Base-by-base conservation (phyloP, 2,113 vertebrate species). In the Apaloderma vittatum region DNA sequence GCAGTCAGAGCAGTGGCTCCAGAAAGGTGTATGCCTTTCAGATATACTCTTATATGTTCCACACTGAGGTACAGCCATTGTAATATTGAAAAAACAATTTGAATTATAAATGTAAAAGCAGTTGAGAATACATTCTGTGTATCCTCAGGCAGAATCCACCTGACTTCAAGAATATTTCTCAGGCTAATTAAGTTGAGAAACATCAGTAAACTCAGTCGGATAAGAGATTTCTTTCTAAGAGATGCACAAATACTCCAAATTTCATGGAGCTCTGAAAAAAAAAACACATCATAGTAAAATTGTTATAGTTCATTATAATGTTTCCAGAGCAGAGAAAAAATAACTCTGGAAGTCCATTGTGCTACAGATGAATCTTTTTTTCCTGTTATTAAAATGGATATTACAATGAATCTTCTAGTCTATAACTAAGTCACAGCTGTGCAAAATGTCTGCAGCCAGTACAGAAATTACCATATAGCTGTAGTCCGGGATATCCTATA, bases 261-360 rank as follows among this genome's bases (percentile, higher is more conserved):
- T 55, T 88, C 26, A 70, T 8, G 9, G 20, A 86, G 10, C 34
- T 71, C 37, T 83, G 26, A 40, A 75, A 57, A 88, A 86, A 49
- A 54, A 34, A 1, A 0, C 0, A 8, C 5, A 66, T 32, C 6
- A 67, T 2, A 78, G 3, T 29, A 26, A 20, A 59, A 63, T n/a
- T 51, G 29, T 11, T 63, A 2, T 75, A 76, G 32, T 7, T 90
- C 45, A 27, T 61, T 57, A 22, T 57, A 48, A 77, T 16, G 15
- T 24, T 15, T 23, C 55, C 10, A 59, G 20, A 83, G 29, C 14
- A 49, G 51, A 43, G 73, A 81, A 67, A 58, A 73, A 58, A 29
- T 12, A 32, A 48, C 27, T 62, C 36, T 63, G 17, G 9, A 23
- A 74, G 22, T 46, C 13, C 13, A 23, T 21, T 66, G 8, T 58